Evolutionary conservation across 2,113 vertebrate genomes (phyloP), one percentile per base, ranked within the genome.

Genomic region (Ia io): DNA sequence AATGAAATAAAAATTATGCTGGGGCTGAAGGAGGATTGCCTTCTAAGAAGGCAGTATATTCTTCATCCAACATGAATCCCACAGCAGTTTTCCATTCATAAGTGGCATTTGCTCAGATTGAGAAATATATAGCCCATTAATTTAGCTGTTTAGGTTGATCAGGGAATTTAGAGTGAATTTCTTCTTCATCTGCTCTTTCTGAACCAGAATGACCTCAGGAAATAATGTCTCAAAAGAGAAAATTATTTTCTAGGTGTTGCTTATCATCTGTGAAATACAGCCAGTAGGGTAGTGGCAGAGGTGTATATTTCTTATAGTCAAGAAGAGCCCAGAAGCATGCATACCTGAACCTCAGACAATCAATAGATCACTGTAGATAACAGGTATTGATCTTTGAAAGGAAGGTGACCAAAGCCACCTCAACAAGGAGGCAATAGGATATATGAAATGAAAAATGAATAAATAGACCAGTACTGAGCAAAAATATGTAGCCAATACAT

Each of bases 1-100:
- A 90, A 67, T 67, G 22, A n/a, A 91, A 88, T 85, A 88, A 88
- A 94, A 86, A 71, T 71, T 67, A 42, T 61, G 35, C 5, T 49
- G 32, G 18, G 8, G 17, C 17, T 71, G 37, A 65, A 92, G 76
- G 5, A 84, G 51, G n/a, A 94, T 79, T 95, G 25, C 6, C 59
- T 90, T 90, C n/a, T 56, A 65, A 56, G 49, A 84, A 7, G 10
- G 23, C 18, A 71, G 80, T 84, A 74, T 84, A 92, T 76, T 94
- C 77, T 76, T 90, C 59, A 84, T n/a, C 2, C 20, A 47, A 67
- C 35, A 77, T 61, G 53, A n/a, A 44, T 69, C 20, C 47, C 28
- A 23, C 18, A 44, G 11, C 40, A 32, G 69, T 92, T 95, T 95
- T 87, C 51, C 28, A 76, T 84, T 78, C 40, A 40, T 77, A 25